Base-by-base conservation (phyloP, 1,140 invertebrate species). In the Tetragnatha versicolor region DNA sequence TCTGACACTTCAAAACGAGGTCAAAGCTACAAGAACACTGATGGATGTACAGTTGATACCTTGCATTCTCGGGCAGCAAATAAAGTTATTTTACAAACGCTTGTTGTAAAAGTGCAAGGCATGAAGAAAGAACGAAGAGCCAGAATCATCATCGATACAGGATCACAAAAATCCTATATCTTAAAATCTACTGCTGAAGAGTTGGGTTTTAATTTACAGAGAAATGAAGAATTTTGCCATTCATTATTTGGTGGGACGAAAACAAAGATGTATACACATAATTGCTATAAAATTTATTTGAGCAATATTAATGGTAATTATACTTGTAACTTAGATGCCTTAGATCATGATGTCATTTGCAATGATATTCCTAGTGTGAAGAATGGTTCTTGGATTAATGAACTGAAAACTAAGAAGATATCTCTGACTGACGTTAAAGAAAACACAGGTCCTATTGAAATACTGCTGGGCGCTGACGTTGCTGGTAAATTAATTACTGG, bases 31-130 rank as follows among this genome's bases (percentile, higher is more conserved):
- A 27, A 61, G 6, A 37, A 35, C 4, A 27, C n/a, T 37, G 39
- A 61, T n/a, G 58, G 39, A n/a, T 37, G 20, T 14, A 20, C 12
- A 17, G 22, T 20, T 20, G 58, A 37, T 20, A 35, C 31, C 22
- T 61, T 61, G 22, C 3, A 61, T 27, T 61, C 58, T 14, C 31
- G 27, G 31, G 58, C 33, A 35, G 10, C 20, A 14, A 37, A 22
- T n/a, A 20, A 61, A 37, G 31, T 61, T 5, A n/a, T 61, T 35
- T 61, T 61, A 61, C 58, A 61, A n/a, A 61, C 58, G 33, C 58
- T 61, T 61, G 58, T 61, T 17, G 58, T 35, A 2, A 61, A 3
- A 37, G 5, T 61, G 14, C 7, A 61, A n/a, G 31, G 31, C 1
- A 4, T n/a, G 7, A 61, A 61, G 9, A 20, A 10, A 37, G 12